phyloP scores from a whole-genome alignment of 2,797 vertebrate species.

The Phalloptychus januarius region DNA sequence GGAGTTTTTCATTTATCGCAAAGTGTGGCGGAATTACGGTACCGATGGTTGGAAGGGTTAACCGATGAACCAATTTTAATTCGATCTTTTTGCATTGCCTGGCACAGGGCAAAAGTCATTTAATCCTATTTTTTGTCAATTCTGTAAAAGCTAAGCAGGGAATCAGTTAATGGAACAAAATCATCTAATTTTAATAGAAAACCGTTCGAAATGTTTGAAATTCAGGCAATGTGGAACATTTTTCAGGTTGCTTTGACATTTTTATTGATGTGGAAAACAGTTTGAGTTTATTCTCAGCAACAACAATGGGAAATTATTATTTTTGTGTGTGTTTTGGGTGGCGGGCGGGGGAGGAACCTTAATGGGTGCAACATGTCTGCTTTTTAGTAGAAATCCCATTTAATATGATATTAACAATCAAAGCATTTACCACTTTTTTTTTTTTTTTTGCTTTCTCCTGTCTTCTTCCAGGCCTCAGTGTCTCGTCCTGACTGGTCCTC shows the following conservation, averaged over 20 bases:
- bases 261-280: background rate
- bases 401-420: background rate
- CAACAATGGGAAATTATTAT: background rate
- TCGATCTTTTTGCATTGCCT: background rate
- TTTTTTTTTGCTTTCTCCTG: background rate
- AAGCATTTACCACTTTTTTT: background rate
- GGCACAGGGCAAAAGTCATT: background rate
- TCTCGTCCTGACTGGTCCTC: conserved; percentile 80
- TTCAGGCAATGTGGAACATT: background rate
- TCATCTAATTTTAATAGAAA: background rate
- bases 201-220: too few species aligned
- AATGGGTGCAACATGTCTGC: background rate
- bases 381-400: background rate
- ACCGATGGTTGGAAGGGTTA: too few species aligned
- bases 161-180: background rate
- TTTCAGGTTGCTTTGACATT: background rate
- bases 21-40: background rate
- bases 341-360: background rate
- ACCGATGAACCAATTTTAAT: background rate
- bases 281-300: background rate
- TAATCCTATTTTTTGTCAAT: background rate
- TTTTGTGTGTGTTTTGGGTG: background rate
- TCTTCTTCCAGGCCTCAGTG: conserved; percentile 77
- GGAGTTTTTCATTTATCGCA: too few species aligned
- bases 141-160: background rate